Base-by-base conservation (phyloP, 23 tunicate genomes). In the Halocynthia aurantium region DNA sequence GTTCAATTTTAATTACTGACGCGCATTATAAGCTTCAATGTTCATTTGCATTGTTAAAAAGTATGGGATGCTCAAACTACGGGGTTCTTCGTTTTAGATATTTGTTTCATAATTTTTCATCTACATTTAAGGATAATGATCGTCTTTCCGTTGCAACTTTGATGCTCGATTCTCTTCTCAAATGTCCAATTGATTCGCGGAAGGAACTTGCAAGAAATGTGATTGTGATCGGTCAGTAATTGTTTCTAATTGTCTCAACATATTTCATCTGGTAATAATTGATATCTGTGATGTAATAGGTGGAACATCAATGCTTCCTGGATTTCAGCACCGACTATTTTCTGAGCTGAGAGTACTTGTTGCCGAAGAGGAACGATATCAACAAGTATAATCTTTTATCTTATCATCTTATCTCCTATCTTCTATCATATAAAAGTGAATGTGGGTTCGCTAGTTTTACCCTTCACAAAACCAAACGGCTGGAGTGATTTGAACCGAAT, bases 281-380 rank as follows among this genome's bases (percentile, higher is more conserved):
- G 4, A 49, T 67, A 0, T 67, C 12, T 67, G 72, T 12, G 12
- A 4, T 67, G 22, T 0, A 17, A 7, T 57, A 92, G 98, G 98
- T 61, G 98, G 98, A 56, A 92, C 98, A 53, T 77, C 87, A 51
- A 60, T 92, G 67, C 73, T 92, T 9, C 98, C 98, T 7, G 98
- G 98, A 7, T 92, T 92, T 63, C 72, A 70, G 13, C 98, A 92
- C 75, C 50, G 98, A 67, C 75, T 92, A 20, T 78, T 92, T 22
- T 82, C 81, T 57, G 98, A 92, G 60, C 53, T 92, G 6, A 82
- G 83, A 52, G 92, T 86, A 68, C 50, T 86, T 0, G 82, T 86
- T 11, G 75, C 73, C 55, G 57, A 44, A 10, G 98, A 92, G 73
- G 84, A 78, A 20, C 53, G 85, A 79, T 92, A 92, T 62, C 53